phyloP scores from a whole-genome alignment of 2,888 invertebrate genomes.

The Oxystoma pomonae region DNA sequence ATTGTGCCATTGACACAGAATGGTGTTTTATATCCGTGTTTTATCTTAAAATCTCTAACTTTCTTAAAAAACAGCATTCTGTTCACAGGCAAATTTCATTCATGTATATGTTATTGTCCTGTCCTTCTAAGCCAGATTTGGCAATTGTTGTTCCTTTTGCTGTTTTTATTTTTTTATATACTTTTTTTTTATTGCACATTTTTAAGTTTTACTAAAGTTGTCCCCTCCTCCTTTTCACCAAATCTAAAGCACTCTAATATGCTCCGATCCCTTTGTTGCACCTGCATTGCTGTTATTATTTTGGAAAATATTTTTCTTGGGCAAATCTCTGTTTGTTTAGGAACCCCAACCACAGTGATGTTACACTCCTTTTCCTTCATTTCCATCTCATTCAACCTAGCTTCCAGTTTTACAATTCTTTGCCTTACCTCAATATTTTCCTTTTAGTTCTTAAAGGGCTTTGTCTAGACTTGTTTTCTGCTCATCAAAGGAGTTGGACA shows the following conservation, averaged over 20 bases:
- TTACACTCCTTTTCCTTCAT: conserved; percentile 9
- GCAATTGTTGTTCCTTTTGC: conserved; percentile 10
- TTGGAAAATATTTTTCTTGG: conserved; percentile 3
- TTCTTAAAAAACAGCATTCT: conserved; percentile 11
- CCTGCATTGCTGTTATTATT: conserved; percentile 1
- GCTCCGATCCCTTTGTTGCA: not conserved
- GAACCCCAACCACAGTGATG: conserved; percentile 12
- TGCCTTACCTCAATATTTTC: conserved; percentile 10
- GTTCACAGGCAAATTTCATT: conserved; percentile 11
- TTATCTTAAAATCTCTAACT: conserved; percentile 9
- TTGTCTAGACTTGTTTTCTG: conserved; percentile 11
- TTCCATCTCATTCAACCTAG: conserved; percentile 12
- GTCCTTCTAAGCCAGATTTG: conserved; percentile 10
- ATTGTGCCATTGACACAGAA: conserved; percentile 10
- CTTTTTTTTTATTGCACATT: conserved; percentile 1
- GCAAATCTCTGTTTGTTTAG: conserved; percentile 9
- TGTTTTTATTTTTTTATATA: conserved; percentile 4
- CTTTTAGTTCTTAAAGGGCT: conserved; percentile 3
- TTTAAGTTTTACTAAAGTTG: conserved; percentile 7
- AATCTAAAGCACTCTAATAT: conserved; percentile 6
- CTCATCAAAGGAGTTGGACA: conserved; percentile 9
- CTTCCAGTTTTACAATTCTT: conserved; percentile 7
- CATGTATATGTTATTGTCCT: conserved; percentile 12
- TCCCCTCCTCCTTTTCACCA: not conserved
- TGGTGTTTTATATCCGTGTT: conserved; percentile 11